A percentile compares a stretch with the other conserved stretches of the same genome.
phyloP scores from a whole-genome alignment of 2,113 vertebrate species.

The Passerina amoena region DNA sequence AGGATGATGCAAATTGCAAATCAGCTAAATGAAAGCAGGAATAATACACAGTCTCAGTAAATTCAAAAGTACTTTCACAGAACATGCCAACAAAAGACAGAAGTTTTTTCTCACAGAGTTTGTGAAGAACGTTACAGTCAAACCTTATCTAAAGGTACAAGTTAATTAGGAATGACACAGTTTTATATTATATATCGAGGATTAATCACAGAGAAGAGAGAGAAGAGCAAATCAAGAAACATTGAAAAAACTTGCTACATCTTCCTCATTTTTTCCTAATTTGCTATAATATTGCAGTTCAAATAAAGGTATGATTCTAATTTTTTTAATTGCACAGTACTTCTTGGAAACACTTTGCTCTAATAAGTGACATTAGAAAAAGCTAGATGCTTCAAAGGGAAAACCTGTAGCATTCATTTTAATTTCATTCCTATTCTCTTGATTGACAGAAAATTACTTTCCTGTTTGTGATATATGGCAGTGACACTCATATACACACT shows the following conservation, averaged over 20 bases:
- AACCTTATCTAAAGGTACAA: background rate
- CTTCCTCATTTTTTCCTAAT: background rate
- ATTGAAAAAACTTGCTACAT: background rate
- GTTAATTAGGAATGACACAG: background rate
- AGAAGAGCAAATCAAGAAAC: background rate
- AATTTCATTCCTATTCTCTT: background rate
- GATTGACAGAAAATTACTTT: background rate
- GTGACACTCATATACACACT: background rate
- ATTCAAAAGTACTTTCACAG: background rate
- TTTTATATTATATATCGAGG: background rate
- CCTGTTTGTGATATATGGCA: background rate
- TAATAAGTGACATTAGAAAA: background rate
- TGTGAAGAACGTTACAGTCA: background rate
- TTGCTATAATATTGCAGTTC: background rate
- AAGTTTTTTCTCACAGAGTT: background rate
- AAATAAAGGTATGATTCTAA: background rate
- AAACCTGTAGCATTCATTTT: background rate
- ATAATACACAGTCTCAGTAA: background rate
- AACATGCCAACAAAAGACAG: background rate
- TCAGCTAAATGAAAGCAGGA: background rate
- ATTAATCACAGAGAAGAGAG: background rate
- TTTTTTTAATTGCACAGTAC: background rate
- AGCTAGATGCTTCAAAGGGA: background rate
- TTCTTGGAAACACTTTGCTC: background rate
- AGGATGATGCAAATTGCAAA: accelerated